A percentile compares a stretch with the other conserved stretches of the same genome.
phyloP scores from a whole-genome alignment of 2,113 vertebrate species.

The Phyllostomus hastatus region DNA sequence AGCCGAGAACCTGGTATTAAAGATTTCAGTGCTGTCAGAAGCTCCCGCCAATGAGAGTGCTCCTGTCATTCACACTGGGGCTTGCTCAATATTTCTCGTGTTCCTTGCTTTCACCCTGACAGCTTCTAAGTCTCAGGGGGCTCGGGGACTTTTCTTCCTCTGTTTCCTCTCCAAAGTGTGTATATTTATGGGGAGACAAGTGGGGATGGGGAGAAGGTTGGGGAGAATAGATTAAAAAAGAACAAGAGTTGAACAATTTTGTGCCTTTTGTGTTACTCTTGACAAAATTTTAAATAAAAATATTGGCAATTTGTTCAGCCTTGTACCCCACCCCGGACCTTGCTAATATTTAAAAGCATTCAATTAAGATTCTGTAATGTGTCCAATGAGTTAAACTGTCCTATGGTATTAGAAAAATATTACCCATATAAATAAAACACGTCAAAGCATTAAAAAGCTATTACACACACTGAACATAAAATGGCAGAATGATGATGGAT shows the following conservation, averaged over 20 bases:
- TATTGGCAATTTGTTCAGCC: conserved; percentile 77
- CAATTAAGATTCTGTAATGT: conserved; percentile 84
- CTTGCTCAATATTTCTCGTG: conserved; percentile 80
- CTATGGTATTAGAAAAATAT: conserved; percentile 85
- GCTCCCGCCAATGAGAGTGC: conserved; percentile 78
- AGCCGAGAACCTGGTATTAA: conserved; percentile 73
- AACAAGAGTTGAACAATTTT: conserved; percentile 61
- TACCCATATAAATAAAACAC: conserved; percentile 88
- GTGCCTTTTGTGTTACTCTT: conserved; percentile 63
- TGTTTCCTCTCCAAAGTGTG: conserved; percentile 74
- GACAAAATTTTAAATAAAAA: conserved; percentile 78
- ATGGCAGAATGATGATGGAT: conserved; percentile 88
- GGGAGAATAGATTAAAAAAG: conserved; percentile 51
- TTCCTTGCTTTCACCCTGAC: conserved; percentile 81
- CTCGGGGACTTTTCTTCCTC: conserved; percentile 73
- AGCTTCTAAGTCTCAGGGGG: conserved; percentile 79
- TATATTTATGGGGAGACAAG: conserved; percentile 71
- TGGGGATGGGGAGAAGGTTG: neutral
- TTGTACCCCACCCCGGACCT: conserved; percentile 40
- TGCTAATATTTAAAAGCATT: conserved; percentile 83
- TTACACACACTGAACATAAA: conserved; percentile 87
- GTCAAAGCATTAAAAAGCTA: conserved; percentile 89
- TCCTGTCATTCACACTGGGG: conserved; percentile 81
- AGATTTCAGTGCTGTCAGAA: conserved; percentile 81
- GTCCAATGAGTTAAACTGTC: conserved; percentile 80